Conservation (phyloP, 2,113 vertebrate genomes). For the Mobula birostris region DNA sequence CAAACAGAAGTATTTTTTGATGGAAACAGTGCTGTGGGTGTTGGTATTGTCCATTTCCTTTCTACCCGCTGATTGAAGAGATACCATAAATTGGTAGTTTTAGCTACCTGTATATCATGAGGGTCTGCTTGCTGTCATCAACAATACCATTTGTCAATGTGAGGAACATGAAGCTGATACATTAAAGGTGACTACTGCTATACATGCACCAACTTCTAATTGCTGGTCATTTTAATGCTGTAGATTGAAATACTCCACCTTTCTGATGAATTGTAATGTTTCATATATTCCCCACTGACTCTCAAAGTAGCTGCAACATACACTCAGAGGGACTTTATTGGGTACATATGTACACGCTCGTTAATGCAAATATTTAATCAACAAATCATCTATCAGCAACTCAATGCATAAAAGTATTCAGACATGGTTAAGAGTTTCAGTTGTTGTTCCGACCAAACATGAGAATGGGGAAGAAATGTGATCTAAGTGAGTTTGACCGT, state of each 20-base stretch:
- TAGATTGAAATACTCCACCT: background rate
- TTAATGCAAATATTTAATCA: too few species aligned
- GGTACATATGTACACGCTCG: too few species aligned
- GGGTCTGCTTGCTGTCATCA: background rate
- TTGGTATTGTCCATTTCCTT: background rate
- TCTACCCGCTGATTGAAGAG: too few species aligned
- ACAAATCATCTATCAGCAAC: too few species aligned
- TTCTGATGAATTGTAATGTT: background rate
- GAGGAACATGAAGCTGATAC: background rate
- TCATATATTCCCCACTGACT: background rate
- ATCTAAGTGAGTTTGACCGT: too few species aligned
- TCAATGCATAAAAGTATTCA: too few species aligned
- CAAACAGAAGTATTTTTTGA: background rate
- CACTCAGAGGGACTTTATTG: too few species aligned
- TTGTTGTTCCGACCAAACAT: too few species aligned
- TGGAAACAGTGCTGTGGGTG: background rate
- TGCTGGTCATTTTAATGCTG: background rate
- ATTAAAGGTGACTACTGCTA: background rate
- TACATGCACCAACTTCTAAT: background rate
- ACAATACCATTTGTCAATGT: background rate
- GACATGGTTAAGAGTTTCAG: too few species aligned
- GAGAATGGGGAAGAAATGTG: too few species aligned
- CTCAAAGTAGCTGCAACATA: background rate
- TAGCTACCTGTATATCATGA: background rate
- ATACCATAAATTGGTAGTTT: too few species aligned